Base-by-base conservation (phyloP, 1,140 invertebrate genomes). In the Dendrolimus punctatus region DNA sequence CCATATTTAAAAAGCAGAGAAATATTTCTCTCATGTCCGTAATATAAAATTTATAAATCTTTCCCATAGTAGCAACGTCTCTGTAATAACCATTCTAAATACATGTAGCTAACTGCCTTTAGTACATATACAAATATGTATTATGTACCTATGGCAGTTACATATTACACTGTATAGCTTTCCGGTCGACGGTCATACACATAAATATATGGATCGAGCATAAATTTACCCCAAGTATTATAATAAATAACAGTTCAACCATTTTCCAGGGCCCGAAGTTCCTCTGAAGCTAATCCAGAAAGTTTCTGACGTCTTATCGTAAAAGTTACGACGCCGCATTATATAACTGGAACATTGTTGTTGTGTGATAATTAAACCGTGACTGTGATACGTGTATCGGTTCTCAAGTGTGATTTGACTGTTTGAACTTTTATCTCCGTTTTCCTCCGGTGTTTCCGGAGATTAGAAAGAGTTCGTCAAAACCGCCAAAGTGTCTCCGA, bases 401-500 rank as follows among this genome's bases (percentile, higher is more conserved):
- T 48, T 55, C 39, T 51, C 40, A 6, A 46, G 39, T 48, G 39
- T 8, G 40, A 39, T 36, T 44, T 8, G 44, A 10, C 40, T 53
- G 46, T 46, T 40, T n/a, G 37, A 38, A 8, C 36, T 53, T 45
- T 46, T 4, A 46, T 44, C 47, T 49, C 42, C 9, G 46, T 48
- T 40, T 45, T 65, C 68, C 74, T 76, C 77, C 76, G 73, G 72
- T 55, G 9, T 8, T 47, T 52, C 58, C 69, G 71, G 80, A 79
- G 60, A 74, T 63, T 68, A 51, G 40, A 8, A 40, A 46, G 57
- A 60, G 64, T 60, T 62, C 51, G 10, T 51, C 43, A 78, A 87
- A 78, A 63, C 70, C 68, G 79, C 65, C 78, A 88, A 88, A 77
- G 87, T 88, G 85, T 88, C 85, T 85, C 87, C 87, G 48, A 84